phyloP scores from a whole-genome alignment of 2,797 vertebrate species.

The Ispidina lecontei region DNA sequence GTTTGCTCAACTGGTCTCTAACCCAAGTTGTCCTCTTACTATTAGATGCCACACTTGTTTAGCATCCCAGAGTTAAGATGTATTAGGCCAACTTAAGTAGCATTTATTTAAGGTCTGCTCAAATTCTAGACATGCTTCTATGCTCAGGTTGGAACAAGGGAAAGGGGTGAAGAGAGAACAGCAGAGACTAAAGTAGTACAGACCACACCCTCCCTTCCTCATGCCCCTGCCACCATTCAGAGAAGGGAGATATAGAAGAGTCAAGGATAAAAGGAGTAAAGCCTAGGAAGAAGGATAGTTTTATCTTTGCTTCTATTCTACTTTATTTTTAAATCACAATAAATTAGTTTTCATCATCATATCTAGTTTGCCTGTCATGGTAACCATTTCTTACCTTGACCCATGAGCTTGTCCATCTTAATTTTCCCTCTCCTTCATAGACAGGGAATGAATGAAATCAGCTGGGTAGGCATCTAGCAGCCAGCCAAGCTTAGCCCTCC shows the following conservation, averaged over 20 bases:
- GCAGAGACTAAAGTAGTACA: too few species aligned
- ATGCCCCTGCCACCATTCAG: too few species aligned
- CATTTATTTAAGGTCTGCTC: neutral
- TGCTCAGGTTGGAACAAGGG: too few species aligned
- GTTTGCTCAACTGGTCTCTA: too few species aligned
- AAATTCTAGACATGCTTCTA: neutral
- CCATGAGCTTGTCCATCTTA: neutral
- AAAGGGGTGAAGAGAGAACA: neutral
- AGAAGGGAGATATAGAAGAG: neutral
- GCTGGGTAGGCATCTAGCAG: neutral
- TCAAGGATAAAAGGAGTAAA: neutral
- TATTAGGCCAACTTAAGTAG: neutral
- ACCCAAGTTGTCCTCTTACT: neutral
- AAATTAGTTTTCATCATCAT: neutral
- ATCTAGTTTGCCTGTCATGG: neutral
- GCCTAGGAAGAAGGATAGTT: neutral
- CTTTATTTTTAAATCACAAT: neutral
- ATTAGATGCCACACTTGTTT: neutral
- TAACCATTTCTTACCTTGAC: neutral
- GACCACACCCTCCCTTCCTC: fast-evolving
- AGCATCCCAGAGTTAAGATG: neutral
- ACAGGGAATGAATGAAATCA: neutral
- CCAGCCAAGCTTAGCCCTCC: neutral
- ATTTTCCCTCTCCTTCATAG: neutral
- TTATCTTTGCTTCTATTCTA: neutral